Percentiles rank a stretch among this genome's conserved stretches.
Conservation (phyloP, 2,797 vertebrate genomes). For the Hoplostethus mediterraneus region DNA sequence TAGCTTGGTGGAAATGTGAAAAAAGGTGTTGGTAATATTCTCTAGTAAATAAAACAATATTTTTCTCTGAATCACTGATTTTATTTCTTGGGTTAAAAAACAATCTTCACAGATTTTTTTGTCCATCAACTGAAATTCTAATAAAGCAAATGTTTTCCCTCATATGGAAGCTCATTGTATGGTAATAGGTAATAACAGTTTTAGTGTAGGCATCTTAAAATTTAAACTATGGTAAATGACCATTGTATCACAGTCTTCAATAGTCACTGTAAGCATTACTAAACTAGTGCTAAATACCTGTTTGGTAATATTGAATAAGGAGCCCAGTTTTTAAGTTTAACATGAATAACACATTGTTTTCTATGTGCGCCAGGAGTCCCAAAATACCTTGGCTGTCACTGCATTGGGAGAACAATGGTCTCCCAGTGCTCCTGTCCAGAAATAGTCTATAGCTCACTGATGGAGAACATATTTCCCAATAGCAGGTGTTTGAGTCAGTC, state of each 20-base stretch:
- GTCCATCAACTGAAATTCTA: background rate
- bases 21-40: conserved; percentile 14
- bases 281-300: background rate
- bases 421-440: conserved; percentile 85
- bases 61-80: conserved; percentile 8
- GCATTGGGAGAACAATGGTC: conserved; percentile 82
- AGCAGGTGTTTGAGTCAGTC: conserved; percentile 88
- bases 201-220: background rate
- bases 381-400: conserved; percentile 86
- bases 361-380: conserved; percentile 78
- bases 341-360: conserved; percentile 86
- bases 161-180: background rate
- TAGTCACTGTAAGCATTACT: conserved; percentile 7
- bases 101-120: conserved; percentile 4
- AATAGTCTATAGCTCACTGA: conserved; percentile 84
- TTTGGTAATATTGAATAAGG: conserved; percentile 59
- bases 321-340: conserved; percentile 70
- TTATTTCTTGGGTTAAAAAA: background rate
- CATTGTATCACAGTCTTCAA: background rate
- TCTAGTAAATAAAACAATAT: background rate
- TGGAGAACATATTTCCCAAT: conserved; percentile 88
- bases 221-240: background rate
- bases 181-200: background rate
- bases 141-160: background rate
- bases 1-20: conserved; percentile 10